Percentiles rank a stretch among this genome's conserved stretches.
phyloP scores from a whole-genome alignment of 2,113 vertebrate genomes.

The Brienomyrus brachyistius region DNA sequence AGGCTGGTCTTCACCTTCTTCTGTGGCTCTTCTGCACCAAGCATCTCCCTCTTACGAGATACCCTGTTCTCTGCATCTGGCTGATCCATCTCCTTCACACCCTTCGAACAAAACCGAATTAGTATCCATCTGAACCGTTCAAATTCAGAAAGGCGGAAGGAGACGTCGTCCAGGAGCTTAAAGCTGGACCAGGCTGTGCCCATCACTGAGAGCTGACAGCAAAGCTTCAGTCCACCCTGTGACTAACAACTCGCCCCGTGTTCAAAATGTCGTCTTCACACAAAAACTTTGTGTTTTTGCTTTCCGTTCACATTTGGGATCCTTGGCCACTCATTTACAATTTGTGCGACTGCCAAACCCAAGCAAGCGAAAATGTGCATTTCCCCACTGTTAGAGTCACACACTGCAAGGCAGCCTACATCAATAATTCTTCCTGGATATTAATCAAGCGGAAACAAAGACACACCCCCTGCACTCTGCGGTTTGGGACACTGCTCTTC shows the following conservation, averaged over 20 bases:
- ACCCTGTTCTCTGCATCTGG: slow-evolving; percentile 13
- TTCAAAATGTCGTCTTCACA: not conserved
- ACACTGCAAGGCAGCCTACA: not conserved
- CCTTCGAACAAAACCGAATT: slow-evolving; percentile 29
- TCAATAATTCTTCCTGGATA: not conserved
- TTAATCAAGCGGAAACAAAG: not conserved
- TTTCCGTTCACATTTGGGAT: not conserved
- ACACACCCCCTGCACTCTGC: not conserved
- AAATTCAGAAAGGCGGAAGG: not conserved
- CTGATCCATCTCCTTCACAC: slow-evolving; percentile 25
- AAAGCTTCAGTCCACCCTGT: not conserved
- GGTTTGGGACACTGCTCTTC: not conserved
- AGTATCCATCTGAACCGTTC: not conserved
- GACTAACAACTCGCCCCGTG: not conserved
- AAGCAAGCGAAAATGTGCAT: not conserved
- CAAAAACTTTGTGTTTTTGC: not conserved
- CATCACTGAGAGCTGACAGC: too few species aligned
- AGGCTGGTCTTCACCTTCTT: slow-evolving; percentile 46
- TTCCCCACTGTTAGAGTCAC: not conserved
- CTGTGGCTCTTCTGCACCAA: slow-evolving; percentile 26
- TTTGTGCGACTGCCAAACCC: not conserved
- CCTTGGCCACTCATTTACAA: not conserved
- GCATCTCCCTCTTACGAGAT: slow-evolving; percentile 46
- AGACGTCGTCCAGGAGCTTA: not conserved
- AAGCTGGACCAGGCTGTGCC: not conserved